These are phyloP conservation scores for Hipposideros armiger DNA, from an alignment of 2,113 vertebrate species.

Conservation along the genomic window DNA sequence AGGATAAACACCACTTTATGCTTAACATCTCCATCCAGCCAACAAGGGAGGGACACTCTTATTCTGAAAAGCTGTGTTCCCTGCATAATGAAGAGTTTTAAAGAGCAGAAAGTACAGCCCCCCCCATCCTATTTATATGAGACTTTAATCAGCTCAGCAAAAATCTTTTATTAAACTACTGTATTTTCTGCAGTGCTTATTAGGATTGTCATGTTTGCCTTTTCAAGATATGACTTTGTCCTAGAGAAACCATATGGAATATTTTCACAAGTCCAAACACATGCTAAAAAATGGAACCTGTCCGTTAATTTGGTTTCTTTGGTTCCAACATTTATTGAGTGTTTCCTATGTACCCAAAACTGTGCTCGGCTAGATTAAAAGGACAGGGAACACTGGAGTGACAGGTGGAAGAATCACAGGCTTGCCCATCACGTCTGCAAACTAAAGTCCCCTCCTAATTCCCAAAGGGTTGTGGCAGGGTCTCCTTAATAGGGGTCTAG, in stretches of 20 bases:
- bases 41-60: not conserved
- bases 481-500: not conserved
- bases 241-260: slow-evolving; percentile 9
- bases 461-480: not conserved
- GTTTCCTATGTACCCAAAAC: not conserved
- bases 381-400: not conserved
- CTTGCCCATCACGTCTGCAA: not conserved
- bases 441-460: not conserved
- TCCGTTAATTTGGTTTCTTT: not conserved
- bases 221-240: slow-evolving; percentile 6
- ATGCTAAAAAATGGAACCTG: not conserved
- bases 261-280: not conserved
- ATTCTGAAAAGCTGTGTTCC: not conserved
- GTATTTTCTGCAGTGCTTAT: slow-evolving; percentile 28
- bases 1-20: not conserved
- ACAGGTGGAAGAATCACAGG: not conserved
- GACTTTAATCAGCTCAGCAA: not conserved
- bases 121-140: not conserved
- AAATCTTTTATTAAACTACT: not conserved
- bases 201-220: slow-evolving; percentile 8
- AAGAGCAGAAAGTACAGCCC: not conserved
- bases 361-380: not conserved
- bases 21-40: not conserved
- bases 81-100: not conserved
- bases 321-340: not conserved